A percentile compares a stretch with the other conserved stretches of the same genome.
Conservation (phyloP, 1,140 invertebrate genomes). For the Spodoptera litura region DNA sequence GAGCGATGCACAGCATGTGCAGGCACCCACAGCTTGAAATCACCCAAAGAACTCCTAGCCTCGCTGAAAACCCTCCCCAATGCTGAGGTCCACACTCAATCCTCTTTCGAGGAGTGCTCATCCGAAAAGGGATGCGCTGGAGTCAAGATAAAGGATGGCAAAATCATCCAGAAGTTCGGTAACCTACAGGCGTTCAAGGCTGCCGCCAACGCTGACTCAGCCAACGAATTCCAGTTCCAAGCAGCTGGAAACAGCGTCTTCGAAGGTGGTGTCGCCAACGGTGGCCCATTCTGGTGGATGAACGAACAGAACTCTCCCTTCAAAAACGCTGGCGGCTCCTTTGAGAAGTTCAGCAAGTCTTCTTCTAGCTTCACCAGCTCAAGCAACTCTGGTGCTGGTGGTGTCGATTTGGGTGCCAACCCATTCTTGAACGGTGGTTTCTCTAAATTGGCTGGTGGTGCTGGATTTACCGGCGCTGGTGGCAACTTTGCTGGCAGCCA, state of each 20-base stretch:
- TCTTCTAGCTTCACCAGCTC: conserved; percentile 62
- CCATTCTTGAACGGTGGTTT: conserved; percentile 81
- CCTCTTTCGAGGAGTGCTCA: conserved; percentile 80
- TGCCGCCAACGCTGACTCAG: conserved; percentile 66
- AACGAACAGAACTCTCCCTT: conserved; percentile 83
- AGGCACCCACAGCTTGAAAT: conserved; percentile 60
- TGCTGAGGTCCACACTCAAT: conserved; percentile 78
- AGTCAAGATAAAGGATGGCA: conserved; percentile 81
- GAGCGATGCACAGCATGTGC: conserved; percentile 73
- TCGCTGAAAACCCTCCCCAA: conserved; percentile 68
- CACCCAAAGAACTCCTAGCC: conserved; percentile 67
- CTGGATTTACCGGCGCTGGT: conserved; percentile 54
- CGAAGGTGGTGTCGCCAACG: conserved; percentile 58
- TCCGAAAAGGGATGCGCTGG: conserved; percentile 82
- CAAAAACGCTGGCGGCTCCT: conserved; percentile 65
- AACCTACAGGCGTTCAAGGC: conserved; percentile 75
- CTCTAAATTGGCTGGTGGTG: conserved; percentile 57
- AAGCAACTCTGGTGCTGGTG: conserved; percentile 51
- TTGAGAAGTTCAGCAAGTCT: conserved; percentile 72
- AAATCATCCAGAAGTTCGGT: conserved; percentile 76
- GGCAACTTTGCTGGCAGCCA: conserved; percentile 47
- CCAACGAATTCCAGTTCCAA: conserved; percentile 79
- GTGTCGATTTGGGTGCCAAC: conserved; percentile 70
- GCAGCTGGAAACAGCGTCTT: conserved; percentile 67
- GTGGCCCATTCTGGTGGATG: conserved; percentile 86